Evolutionary conservation across 2,797 vertebrate species (phyloP).

Genomic region (Malurus leucopterus): DNA sequence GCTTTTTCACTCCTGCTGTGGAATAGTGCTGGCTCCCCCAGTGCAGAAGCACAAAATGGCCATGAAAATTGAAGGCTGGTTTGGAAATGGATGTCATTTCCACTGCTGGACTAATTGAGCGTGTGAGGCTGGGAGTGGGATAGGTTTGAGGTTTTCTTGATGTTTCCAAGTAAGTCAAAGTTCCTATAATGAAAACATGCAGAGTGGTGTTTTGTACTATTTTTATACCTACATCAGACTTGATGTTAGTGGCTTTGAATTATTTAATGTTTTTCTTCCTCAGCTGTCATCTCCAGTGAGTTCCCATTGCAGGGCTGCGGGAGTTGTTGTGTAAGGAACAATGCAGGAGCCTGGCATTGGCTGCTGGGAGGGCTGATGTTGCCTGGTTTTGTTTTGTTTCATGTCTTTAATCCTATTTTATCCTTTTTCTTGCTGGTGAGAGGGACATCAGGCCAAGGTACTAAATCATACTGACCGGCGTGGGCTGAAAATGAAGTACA

Average conservation of each 20-base stretch:
- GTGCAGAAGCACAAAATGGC: background rate
- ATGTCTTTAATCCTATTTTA: conserved; percentile 23
- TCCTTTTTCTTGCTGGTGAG: background rate
- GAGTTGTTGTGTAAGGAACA: conserved; percentile 51
- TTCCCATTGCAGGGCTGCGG: conserved; percentile 27
- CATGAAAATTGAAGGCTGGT: conserved; percentile 48
- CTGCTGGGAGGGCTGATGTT: background rate
- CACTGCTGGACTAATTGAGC: conserved; percentile 30
- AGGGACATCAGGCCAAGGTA: conserved; percentile 2
- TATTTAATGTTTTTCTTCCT: conserved; percentile 75
- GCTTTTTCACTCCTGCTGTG: conserved; percentile 13
- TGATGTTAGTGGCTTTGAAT: conserved; percentile 75
- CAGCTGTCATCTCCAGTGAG: conserved; percentile 66
- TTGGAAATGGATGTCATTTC: conserved; percentile 54
- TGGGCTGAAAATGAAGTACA: conserved; percentile 9
- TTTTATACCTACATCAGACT: conserved; percentile 76
- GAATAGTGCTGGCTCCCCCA: background rate
- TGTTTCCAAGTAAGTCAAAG: conserved; percentile 52
- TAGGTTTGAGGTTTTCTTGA: background rate
- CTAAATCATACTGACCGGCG: conserved; percentile 1
- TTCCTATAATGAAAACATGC: conserved; percentile 63
- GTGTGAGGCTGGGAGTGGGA: background rate
- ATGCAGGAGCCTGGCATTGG: conserved; percentile 14
- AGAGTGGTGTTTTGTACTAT: conserved; percentile 70
- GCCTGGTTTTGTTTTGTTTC: background rate